These are phyloP conservation scores for Teleopsis dalmanni DNA, from an alignment of 1,140 invertebrate genomes.

Conservation along the genomic window DNA sequence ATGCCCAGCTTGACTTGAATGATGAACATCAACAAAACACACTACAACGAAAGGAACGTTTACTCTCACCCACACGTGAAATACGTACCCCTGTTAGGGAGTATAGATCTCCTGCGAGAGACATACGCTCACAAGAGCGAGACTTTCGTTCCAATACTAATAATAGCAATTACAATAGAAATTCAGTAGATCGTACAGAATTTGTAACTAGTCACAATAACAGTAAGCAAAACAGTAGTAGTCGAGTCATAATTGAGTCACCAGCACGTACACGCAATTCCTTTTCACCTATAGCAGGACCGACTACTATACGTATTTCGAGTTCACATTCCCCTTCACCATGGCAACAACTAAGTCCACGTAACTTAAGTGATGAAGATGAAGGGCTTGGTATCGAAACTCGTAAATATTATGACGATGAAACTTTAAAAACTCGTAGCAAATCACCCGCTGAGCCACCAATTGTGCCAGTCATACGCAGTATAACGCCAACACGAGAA, in stretches of 20 bases:
- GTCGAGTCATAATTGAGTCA: constrained; percentile 1
- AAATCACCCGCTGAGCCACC: constrained; percentile 26
- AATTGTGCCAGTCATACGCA: constrained; percentile 37
- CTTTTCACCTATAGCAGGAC: constrained; percentile 11
- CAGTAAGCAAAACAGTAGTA: neutral
- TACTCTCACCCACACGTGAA: constrained; percentile 15
- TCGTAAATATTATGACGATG: constrained; percentile 39
- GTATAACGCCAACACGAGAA: constrained; percentile 26
- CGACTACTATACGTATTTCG: constrained; percentile 16
- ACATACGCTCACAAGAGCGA: constrained; percentile 11
- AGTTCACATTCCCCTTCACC: constrained; percentile 33
- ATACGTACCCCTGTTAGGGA: constrained; percentile 28
- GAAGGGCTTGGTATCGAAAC: constrained; percentile 65
- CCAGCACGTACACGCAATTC: constrained; percentile 15
- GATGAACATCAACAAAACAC: constrained; percentile 20
- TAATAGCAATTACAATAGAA: neutral
- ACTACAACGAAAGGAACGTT: constrained; percentile 1
- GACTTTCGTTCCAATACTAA: neutral
- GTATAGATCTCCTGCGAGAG: constrained; percentile 14
- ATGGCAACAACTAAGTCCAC: constrained; percentile 39
- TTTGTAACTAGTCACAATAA: constrained; percentile 13
- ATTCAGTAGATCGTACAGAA: constrained; percentile 13
- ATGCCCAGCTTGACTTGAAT: constrained; percentile 60
- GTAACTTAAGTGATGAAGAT: constrained; percentile 56
- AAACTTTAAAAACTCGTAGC: constrained; percentile 24